Evolutionary conservation across 2,888 invertebrate species (phyloP).

Genomic region (Bembecia ichneumoniformis): DNA sequence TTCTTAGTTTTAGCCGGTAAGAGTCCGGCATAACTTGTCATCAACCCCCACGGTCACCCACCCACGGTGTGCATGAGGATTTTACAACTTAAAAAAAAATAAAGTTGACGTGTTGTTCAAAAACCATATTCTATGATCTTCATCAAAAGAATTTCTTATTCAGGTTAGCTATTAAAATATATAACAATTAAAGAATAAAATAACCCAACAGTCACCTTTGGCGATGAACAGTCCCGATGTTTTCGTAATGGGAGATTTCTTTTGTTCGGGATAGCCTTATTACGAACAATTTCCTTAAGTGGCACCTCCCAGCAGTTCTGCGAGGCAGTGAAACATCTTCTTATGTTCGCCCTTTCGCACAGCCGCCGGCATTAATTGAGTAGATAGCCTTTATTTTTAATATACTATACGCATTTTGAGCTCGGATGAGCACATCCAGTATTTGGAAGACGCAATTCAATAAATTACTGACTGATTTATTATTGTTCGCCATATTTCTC

Average conservation of each 20-base stretch:
- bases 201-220: constrained; percentile 8
- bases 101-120: too few species aligned
- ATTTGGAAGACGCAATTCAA: too few species aligned
- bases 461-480: too few species aligned
- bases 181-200: background rate
- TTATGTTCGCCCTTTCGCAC: background rate
- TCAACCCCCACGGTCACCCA: too few species aligned
- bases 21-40: too few species aligned
- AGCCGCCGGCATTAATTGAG: background rate
- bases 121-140: too few species aligned
- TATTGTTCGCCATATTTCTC: too few species aligned
- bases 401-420: background rate
- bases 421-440: background rate
- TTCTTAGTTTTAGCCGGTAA: too few species aligned
- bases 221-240: constrained; percentile 19
- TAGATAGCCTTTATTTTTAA: background rate
- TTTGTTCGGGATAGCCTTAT: constrained; percentile 32
- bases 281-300: constrained; percentile 32
- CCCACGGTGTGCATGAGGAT: too few species aligned
- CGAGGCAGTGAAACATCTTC: background rate
- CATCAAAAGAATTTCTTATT: too few species aligned
- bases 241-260: constrained; percentile 21
- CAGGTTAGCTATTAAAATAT: too few species aligned
- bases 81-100: too few species aligned
- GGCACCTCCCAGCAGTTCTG: constrained; percentile 9